Percentiles rank a stretch among this genome's conserved stretches.
phyloP scores from a whole-genome alignment of 2,888 invertebrate genomes.

The Limnephilus rhombicus region DNA sequence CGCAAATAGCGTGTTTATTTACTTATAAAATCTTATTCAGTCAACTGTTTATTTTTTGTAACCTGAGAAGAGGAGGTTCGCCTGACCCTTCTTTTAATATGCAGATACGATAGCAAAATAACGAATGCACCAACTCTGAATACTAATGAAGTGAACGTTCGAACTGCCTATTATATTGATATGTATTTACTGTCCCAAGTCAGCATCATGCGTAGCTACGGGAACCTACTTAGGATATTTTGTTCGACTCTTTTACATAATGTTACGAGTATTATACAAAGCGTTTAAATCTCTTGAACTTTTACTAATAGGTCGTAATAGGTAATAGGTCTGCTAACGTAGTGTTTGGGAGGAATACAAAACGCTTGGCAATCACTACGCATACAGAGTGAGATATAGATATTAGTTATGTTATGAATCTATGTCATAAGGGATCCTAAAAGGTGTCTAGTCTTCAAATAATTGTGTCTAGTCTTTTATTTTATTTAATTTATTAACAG shows the following conservation, averaged over 20 bases:
- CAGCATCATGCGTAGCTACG: not conserved
- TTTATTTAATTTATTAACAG: too few relatives aligned
- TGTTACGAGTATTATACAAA: not conserved
- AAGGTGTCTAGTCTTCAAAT: not conserved
- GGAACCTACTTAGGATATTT: not conserved
- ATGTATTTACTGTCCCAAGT: conserved; percentile 10
- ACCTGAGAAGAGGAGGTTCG: conserved; percentile 17
- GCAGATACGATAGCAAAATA: conserved; percentile 52
- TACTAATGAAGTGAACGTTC: conserved; percentile 46
- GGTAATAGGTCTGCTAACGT: not conserved
- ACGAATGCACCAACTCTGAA: conserved; percentile 47
- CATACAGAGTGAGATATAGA: not conserved
- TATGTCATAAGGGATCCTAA: not conserved
- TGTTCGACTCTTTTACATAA: not conserved
- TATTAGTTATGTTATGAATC: not conserved
- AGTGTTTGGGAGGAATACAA: not conserved
- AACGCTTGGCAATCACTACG: not conserved
- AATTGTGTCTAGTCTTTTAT: too few relatives aligned
- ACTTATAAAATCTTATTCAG: not conserved
- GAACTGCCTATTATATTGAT: conserved; percentile 30
- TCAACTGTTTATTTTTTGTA: not conserved
- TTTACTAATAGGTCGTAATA: conserved; percentile 5
- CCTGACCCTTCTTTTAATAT: conserved; percentile 47
- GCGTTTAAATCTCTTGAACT: conserved; percentile 35
- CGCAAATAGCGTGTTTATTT: not conserved